Conservation (phyloP, 2,888 invertebrate species). For the Diaphora mendica region DNA sequence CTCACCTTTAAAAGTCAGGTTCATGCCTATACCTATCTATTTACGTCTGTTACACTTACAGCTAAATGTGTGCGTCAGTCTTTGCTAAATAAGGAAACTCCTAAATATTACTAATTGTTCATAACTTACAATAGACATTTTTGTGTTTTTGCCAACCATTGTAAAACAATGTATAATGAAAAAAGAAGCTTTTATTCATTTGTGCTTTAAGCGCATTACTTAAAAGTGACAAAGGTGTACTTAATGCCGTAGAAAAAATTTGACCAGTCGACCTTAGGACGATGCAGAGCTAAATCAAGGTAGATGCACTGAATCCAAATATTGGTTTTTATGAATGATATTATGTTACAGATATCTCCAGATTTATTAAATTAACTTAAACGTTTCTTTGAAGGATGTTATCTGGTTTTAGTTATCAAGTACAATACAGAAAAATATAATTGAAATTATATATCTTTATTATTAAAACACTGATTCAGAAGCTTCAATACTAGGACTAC, state of each 20-base stretch:
- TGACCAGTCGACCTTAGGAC: no score
- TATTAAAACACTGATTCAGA: neutral
- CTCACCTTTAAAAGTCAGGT: slow-evolving; percentile 51
- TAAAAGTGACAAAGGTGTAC: no score
- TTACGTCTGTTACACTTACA: slow-evolving; percentile 10
- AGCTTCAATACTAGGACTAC: neutral
- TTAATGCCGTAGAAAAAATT: no score
- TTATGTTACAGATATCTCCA: no score
- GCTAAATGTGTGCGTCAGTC: slow-evolving; percentile 11
- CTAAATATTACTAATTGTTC: neutral
- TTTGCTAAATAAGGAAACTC: slow-evolving; percentile 5
- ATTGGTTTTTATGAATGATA: no score
- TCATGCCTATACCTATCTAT: slow-evolving; percentile 18
- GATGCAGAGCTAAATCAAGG: no score
- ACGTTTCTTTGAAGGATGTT: neutral
- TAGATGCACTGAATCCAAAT: no score
- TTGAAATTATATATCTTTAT: neutral
- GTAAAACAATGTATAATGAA: neutral
- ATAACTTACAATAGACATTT: neutral
- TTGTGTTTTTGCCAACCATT: neutral
- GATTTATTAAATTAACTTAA: no score
- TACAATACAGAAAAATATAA: neutral
- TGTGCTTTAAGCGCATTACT: no score
- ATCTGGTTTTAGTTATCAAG: neutral
- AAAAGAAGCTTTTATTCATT: no score